phyloP scores from a whole-genome alignment of 2,888 invertebrate genomes.

The Plemyria rubiginata region DNA sequence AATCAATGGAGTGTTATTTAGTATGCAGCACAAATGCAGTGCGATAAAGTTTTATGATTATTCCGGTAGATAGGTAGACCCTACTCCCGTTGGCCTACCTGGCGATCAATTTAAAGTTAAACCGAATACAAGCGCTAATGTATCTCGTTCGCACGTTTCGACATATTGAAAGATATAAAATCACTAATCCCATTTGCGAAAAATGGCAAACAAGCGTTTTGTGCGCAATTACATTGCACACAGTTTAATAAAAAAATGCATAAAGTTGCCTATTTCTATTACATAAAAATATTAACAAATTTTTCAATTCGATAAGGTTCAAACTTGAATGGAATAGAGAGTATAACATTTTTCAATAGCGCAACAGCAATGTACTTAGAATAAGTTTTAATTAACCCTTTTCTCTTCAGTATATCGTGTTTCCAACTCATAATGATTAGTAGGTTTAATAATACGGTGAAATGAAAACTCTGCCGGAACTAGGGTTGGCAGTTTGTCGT shows the following conservation, averaged over 20 bases:
- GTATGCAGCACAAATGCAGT: slow-evolving; percentile 3
- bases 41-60: slow-evolving; percentile 3
- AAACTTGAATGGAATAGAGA: neutral
- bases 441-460: slow-evolving; percentile 58
- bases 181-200: too few species aligned
- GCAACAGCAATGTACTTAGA: slow-evolving; percentile 19
- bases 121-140: too few species aligned
- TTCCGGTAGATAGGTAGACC: neutral
- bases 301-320: neutral
- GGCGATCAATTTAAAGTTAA: neutral
- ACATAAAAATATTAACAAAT: neutral
- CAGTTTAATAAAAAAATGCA: too few species aligned
- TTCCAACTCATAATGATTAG: slow-evolving; percentile 55
- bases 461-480: slow-evolving; percentile 38
- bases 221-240: too few species aligned
- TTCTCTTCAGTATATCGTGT: slow-evolving; percentile 48
- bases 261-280: too few species aligned
- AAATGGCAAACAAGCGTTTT: too few species aligned
- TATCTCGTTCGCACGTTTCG: too few species aligned
- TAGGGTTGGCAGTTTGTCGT: slow-evolving; percentile 22
- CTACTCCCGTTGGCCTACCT: neutral
- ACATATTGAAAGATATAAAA: too few species aligned
- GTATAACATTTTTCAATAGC: slow-evolving; percentile 17
- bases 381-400: slow-evolving; percentile 39
- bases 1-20: slow-evolving; percentile 1